A percentile compares a stretch with the other conserved stretches of the same genome.
These are phyloP conservation scores for Neoascia interrupta DNA, from an alignment of 2,888 invertebrate genomes.

Conservation along the genomic window DNA sequence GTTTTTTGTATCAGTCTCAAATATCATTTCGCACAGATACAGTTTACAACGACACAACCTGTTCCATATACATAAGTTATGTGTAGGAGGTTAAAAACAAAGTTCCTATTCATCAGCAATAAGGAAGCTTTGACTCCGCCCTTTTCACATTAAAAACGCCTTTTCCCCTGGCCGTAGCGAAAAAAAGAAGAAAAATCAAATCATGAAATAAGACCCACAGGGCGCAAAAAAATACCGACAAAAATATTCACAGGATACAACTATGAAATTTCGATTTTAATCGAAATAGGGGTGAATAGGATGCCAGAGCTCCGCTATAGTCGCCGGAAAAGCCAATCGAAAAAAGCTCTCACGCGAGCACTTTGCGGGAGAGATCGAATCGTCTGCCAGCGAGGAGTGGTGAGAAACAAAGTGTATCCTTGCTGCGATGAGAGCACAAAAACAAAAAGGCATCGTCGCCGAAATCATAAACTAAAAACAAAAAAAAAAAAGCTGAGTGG, in stretches of 20 bases:
- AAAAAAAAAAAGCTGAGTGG: slow-evolving; percentile 28
- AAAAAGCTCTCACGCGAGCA: slow-evolving; percentile 49
- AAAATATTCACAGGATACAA: slow-evolving; percentile 50
- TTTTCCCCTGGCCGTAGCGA: neutral
- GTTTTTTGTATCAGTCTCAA: slow-evolving; percentile 14
- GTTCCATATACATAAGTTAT: slow-evolving; percentile 55
- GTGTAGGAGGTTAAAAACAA: slow-evolving; percentile 58
- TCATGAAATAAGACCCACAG: neutral
- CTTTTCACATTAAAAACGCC: slow-evolving; percentile 49
- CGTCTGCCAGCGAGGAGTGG: slow-evolving; percentile 52
- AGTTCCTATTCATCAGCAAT: slow-evolving; percentile 67
- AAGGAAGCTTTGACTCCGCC: slow-evolving; percentile 71
- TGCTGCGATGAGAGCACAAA: slow-evolving; percentile 20
- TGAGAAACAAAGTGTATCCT: slow-evolving; percentile 45
- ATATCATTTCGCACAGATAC: slow-evolving; percentile 39
- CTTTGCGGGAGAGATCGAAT: slow-evolving; percentile 40
- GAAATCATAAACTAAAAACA: slow-evolving; percentile 58
- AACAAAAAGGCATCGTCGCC: slow-evolving; percentile 26
- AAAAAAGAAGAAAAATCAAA: slow-evolving; percentile 11
- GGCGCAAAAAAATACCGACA: slow-evolving; percentile 6
- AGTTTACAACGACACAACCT: slow-evolving; percentile 49
- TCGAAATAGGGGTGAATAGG: slow-evolving; percentile 68
- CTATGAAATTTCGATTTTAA: slow-evolving; percentile 64
- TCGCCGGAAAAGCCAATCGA: slow-evolving; percentile 63
- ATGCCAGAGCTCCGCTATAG: no score